A percentile compares a stretch with the other conserved stretches of the same genome.
These are phyloP conservation scores for Drosophila prostipennis DNA, from an alignment of 2,888 invertebrate species.

Conservation along the genomic window DNA sequence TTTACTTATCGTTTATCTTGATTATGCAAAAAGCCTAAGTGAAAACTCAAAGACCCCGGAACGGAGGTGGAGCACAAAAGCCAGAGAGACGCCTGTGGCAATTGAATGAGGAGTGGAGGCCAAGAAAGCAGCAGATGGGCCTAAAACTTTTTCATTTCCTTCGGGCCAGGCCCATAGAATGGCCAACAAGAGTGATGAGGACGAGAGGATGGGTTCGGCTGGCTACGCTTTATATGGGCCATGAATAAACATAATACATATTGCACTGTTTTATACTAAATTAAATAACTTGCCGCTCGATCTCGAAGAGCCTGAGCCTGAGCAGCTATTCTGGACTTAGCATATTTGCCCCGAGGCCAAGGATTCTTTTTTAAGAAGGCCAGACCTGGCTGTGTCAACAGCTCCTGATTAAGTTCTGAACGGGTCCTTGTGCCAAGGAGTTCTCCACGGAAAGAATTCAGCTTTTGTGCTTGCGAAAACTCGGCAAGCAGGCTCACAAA, in stretches of 20 bases:
- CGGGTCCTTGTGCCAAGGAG: constrained; percentile 20
- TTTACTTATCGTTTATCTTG: constrained; percentile 78
- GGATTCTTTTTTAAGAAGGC: constrained; percentile 17
- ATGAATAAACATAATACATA: constrained; percentile 71
- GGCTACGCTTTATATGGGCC: constrained; percentile 21
- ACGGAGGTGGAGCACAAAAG: constrained; percentile 31
- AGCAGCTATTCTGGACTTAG: constrained; percentile 29
- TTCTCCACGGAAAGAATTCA: constrained; percentile 30
- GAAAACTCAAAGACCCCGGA: constrained; percentile 68
- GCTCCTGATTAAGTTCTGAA: constrained; percentile 56
- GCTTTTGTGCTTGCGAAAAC: not conserved
- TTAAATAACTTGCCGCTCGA: constrained; percentile 71
- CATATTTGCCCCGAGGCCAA: constrained; percentile 38
- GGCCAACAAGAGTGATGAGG: constrained; percentile 21
- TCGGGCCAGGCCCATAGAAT: constrained; percentile 24
- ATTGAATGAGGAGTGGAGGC: constrained; percentile 21
- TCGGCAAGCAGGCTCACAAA: constrained; percentile 14
- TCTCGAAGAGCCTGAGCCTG: constrained; percentile 40
- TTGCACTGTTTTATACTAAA: constrained; percentile 75
- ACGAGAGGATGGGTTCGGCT: constrained; percentile 6
- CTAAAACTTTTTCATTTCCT: constrained; percentile 72
- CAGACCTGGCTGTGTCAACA: constrained; percentile 38
- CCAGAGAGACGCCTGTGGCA: constrained; percentile 33
- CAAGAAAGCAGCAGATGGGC: constrained; percentile 57
- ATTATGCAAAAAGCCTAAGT: constrained; percentile 77